phyloP scores from a whole-genome alignment of 2,797 vertebrate genomes.

The Coracias cyanogaster region DNA sequence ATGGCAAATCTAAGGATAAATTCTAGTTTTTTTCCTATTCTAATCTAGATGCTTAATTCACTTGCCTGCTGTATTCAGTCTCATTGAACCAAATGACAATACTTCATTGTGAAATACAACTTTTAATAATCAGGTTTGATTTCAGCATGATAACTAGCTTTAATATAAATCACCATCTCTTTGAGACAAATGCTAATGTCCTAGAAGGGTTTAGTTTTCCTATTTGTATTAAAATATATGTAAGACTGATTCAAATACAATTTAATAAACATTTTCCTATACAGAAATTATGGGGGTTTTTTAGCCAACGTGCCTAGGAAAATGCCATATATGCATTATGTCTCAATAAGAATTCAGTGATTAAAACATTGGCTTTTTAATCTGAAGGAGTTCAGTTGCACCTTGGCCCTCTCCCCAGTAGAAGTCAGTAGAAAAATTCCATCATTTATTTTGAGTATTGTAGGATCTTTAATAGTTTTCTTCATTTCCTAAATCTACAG shows the following conservation, averaged over 20 bases:
- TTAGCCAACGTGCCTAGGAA: not conserved
- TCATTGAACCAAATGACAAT: not conserved
- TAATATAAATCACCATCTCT: accelerated
- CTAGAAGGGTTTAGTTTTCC: not conserved
- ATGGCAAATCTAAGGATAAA: not conserved
- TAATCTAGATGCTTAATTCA: not conserved
- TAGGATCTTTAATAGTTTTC: not conserved
- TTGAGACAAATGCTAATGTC: not conserved
- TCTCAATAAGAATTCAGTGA: not conserved
- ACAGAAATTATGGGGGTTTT: not conserved
- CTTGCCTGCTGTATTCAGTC: not conserved
- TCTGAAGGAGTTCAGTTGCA: not conserved
- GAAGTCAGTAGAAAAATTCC: not conserved
- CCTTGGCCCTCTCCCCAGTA: not conserved
- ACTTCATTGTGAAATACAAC: not conserved
- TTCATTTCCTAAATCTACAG: not conserved
- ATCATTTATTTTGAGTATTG: not conserved
- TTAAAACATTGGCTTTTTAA: not conserved
- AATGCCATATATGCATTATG: not conserved
- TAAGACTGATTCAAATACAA: not conserved
- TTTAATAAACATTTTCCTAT: not conserved
- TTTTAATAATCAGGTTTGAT: not conserved
- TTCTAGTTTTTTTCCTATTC: not conserved
- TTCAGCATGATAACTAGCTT: not conserved
- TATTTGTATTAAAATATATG: not conserved